Evolutionary conservation across 2,113 vertebrate genomes (phyloP), one percentile per base, ranked within the genome.

Genomic region (Cricetomys ansorgei): DNA sequence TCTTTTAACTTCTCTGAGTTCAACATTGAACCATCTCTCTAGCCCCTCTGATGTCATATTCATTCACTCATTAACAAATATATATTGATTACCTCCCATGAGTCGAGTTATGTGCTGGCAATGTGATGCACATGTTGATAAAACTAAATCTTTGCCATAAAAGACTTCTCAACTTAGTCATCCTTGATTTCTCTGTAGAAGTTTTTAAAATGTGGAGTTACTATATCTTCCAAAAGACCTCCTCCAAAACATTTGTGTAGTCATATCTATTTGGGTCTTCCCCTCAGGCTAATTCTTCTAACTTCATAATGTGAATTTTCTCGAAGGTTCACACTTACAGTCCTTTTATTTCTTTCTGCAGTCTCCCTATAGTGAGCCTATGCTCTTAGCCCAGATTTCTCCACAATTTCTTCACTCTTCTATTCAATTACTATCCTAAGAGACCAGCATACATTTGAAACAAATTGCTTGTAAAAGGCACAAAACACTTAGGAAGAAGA

Each of bases 111-210:
- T 76, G 57, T 86, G 31, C 84, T 83, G 7, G 31, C 7, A 86
- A 88, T 85, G 73, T 48, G 17, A 94, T 53, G n/a, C 43, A 94
- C 72, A 75, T 70, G 76, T 21, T 86, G 15, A 79, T 84, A 88
- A 96, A 93, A 85, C n/a, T 62, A 72, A 80, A 76, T 89, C 15
- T n/a, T 94, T 93, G 10, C 21, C 73, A 92, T 92, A 45, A 81
- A 81, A 96, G 34, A 87, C 17, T 89, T 93, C 17, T 91, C 72
- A 87, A 75, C 3, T 17, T 91, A 81, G 73, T 50, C 72, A 87
- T 93, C 45, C 25, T 86, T 81, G 57, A 81, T 72, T 96, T 76
- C 31, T 80, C 75, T 85, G 64, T 15, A 89, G 37, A 94, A 89
- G 2, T 65, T 75, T 87, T 92, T 84, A 50, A 93, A 93, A 5